Evolutionary conservation across 2,113 vertebrate genomes (phyloP), one percentile per base, ranked within the genome.

Genomic region (Eulemur rufifrons): DNA sequence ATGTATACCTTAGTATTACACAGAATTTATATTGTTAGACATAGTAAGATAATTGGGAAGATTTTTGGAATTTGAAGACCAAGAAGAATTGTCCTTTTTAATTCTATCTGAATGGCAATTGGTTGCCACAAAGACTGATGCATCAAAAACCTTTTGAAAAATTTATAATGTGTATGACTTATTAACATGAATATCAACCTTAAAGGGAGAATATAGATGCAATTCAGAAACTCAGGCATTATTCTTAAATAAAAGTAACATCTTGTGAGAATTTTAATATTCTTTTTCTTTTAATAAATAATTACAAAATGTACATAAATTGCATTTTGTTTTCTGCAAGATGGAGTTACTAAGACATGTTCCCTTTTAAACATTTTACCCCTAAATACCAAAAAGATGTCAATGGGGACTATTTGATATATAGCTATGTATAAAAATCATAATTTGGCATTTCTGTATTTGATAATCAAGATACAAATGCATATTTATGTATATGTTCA

Each of bases 151-250:
- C 3, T 34, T 69, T 61, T 91, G 27, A 81, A 76, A 85, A 93
- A 85, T 15, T n/a, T 74, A 1, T 47, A 56, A 23, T 83, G 9
- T 37, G 1, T 61, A 3, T 63, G 14, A 61, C 25, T 85, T 89
- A 78, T 3, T 82, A 69, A 81, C 34, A 89, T 82, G 52, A 95
- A 86, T 81, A 77, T 52, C 7, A 34, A 63, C 8, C 54, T 94
- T 34, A 39, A 0, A 90, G 76, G 47, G 34, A 93, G 96, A 94
- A 83, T 42, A 56, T 25, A n/a, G 23, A 17, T 61, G 73, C 18
- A 66, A 82, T 78, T 96, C 74, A 68, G 84, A 97, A 97, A 92
- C 4, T 59, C 1, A n/a, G 68, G 37, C 82, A 86, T 71, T n/a
- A 61, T 42, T 94, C 52, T 59, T 89, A 95, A 50, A 47, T 61